Evolutionary conservation across 2,888 invertebrate species (phyloP), one percentile per base, ranked within the genome.

Genomic region (Mimumesa dahlbomi): DNA sequence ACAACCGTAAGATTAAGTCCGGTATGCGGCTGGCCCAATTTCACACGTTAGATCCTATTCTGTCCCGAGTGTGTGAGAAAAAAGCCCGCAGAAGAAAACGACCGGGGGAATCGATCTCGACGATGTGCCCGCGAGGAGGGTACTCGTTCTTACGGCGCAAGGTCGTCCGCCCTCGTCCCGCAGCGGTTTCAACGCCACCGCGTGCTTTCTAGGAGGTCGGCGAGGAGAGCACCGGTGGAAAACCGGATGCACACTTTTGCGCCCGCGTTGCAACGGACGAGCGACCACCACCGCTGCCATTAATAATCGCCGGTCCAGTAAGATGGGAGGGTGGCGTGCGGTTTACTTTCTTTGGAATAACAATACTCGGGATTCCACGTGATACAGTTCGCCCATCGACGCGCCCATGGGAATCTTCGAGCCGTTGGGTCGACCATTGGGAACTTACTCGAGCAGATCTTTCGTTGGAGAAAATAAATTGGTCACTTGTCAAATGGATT

Each of bases 211-310:
- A 80, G 79, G 77, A 79, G 82, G 63, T 63, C 65, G 57, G 31
- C 42, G 59, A 57, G 53, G 54, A 54, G 70, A 58, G 45, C 48
- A 16, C 38, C 48, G 48, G 64, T 70, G 54, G 64, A 81, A 81
- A 84, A 85, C 83, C 80, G 85, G 82, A 84, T 82, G 82, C 73
- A 75, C 76, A 72, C 75, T 82, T 79, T 80, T 82, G 77, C 78
- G 72, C 67, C 71, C 57, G 66, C 50, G 72, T 58, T 76, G 74
- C 77, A 77, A n/a, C 70, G 79, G 72, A 68, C 66, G 56, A 62
- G 70, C 77, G 64, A 71, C 61, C 61, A 76, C 72, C 72, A 73
- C 72, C 69, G 73, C 69, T 63, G 74, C 75, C 83, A 85, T 84
- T 85, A 84, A 84, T 84, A 83, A 84, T 78, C 77, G 68, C 75